Percentiles rank a stretch among this genome's conserved stretches.
Evolutionary conservation across 2,888 invertebrate genomes (phyloP).

Genomic region (Invenusta paracnida): DNA sequence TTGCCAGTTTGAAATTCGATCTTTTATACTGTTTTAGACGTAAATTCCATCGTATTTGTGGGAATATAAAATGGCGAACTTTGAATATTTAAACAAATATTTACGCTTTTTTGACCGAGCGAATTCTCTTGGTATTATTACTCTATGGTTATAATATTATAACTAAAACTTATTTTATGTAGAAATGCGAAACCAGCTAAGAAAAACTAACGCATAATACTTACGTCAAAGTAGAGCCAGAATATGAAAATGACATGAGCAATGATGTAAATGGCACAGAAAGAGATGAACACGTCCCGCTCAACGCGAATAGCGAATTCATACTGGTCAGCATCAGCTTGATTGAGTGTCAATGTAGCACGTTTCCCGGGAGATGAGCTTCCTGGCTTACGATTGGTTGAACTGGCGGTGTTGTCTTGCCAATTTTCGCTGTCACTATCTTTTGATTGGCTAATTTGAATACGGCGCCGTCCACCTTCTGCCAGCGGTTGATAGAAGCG

Average conservation of each 20-base stretch:
- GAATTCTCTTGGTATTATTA: too few relatives aligned
- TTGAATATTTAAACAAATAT: too few relatives aligned
- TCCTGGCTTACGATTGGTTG: too few relatives aligned
- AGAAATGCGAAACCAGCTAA: too few relatives aligned
- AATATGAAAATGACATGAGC: constrained; percentile 45
- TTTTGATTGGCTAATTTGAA: background rate
- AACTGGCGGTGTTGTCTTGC: background rate
- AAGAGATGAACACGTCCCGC: constrained; percentile 43
- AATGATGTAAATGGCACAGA: constrained; percentile 44
- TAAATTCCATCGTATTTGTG: too few relatives aligned
- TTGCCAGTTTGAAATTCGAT: too few relatives aligned
- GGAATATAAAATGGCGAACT: too few relatives aligned
- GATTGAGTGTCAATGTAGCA: background rate
- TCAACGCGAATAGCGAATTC: constrained; percentile 26
- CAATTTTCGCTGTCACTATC: background rate
- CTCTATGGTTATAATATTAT: too few relatives aligned
- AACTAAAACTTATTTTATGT: too few relatives aligned
- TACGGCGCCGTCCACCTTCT: background rate
- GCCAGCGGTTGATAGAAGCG: background rate
- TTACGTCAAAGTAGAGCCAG: constrained; percentile 46
- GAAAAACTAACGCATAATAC: too few relatives aligned
- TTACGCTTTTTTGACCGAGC: too few relatives aligned
- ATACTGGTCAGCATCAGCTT: background rate
- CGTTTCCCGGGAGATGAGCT: background rate
- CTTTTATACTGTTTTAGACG: too few relatives aligned